Percentiles rank a stretch among this genome's conserved stretches.
Evolutionary conservation across 1,140 invertebrate species (phyloP).

Genomic region (Heliconius hermathena): DNA sequence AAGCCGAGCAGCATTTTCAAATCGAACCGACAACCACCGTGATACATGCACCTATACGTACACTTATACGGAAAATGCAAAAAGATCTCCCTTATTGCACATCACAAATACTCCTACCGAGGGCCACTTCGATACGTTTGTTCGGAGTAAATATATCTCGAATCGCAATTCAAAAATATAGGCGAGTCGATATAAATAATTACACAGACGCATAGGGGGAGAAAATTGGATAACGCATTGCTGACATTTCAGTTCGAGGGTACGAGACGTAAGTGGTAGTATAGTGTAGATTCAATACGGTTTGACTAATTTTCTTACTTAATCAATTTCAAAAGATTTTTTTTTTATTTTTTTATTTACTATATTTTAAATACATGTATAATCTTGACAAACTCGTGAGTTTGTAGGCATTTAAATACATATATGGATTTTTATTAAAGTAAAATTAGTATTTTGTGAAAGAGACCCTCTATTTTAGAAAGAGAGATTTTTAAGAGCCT

Average conservation of each 20-base stretch:
- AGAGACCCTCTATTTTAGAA: too few relatives aligned
- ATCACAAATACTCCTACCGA: conserved; percentile 21
- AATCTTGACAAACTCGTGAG: too few relatives aligned
- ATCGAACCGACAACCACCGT: too few relatives aligned
- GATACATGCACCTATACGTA: too few relatives aligned
- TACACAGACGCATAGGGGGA: conserved; percentile 3
- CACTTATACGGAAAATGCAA: background rate
- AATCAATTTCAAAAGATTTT: background rate
- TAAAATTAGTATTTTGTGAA: too few relatives aligned
- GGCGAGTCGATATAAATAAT: conserved; percentile 9
- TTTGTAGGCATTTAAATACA: too few relatives aligned
- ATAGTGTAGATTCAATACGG: background rate
- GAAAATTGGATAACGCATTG: conserved; percentile 10
- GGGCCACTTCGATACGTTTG: conserved; percentile 23
- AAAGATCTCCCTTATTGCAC: conserved; percentile 3
- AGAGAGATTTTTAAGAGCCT: too few relatives aligned
- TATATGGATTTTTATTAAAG: too few relatives aligned
- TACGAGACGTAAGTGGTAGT: background rate
- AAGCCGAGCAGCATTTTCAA: too few relatives aligned
- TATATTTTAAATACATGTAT: too few relatives aligned
- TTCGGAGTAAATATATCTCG: conserved; percentile 25
- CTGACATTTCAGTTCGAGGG: conserved; percentile 5
- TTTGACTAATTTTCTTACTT: background rate
- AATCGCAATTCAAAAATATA: conserved; percentile 10
- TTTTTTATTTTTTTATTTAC: too few relatives aligned